Evolutionary conservation across 2,888 invertebrate species (phyloP).

Genomic region (Lasioglossum vierecki): DNA sequence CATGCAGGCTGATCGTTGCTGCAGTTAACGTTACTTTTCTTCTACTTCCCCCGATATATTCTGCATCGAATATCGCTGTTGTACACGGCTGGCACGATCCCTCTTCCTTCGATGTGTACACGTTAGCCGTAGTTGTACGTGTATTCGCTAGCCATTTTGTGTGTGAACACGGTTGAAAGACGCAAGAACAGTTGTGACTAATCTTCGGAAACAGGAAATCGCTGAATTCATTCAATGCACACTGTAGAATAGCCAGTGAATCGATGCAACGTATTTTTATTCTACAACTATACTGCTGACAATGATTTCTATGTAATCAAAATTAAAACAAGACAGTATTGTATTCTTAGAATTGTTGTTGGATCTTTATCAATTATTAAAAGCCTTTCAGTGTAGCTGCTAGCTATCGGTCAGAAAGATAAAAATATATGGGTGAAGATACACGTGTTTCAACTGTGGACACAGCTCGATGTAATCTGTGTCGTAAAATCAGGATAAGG

Average conservation of each 20-base stretch:
- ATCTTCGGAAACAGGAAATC: not conserved
- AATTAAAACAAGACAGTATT: not conserved
- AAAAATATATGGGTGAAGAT: not conserved
- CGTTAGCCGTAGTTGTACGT: not conserved
- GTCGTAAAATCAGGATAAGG: constrained; percentile 8
- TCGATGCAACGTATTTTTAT: no score
- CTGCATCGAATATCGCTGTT: constrained; percentile 38
- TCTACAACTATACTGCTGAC: not conserved
- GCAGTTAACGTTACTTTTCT: constrained; percentile 55
- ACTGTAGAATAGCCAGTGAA: not conserved
- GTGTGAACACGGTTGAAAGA: constrained; percentile 47
- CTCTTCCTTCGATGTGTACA: constrained; percentile 22
- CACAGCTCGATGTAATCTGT: constrained; percentile 9
- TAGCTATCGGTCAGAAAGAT: not conserved
- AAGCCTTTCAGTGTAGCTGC: not conserved
- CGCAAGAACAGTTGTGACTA: not conserved
- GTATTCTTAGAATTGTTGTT: not conserved
- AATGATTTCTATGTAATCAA: not conserved
- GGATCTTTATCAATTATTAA: not conserved
- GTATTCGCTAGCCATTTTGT: constrained; percentile 7
- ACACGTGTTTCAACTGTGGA: constrained; percentile 26
- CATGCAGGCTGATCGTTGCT: constrained; percentile 55
- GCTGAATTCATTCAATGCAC: not conserved
- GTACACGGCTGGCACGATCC: constrained; percentile 57
- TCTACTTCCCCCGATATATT: constrained; percentile 50